Percentiles rank a stretch among this genome's conserved stretches.
These are phyloP conservation scores for Centruroides sculpturatus DNA, from an alignment of 1,140 invertebrate genomes.

Conservation along the genomic window DNA sequence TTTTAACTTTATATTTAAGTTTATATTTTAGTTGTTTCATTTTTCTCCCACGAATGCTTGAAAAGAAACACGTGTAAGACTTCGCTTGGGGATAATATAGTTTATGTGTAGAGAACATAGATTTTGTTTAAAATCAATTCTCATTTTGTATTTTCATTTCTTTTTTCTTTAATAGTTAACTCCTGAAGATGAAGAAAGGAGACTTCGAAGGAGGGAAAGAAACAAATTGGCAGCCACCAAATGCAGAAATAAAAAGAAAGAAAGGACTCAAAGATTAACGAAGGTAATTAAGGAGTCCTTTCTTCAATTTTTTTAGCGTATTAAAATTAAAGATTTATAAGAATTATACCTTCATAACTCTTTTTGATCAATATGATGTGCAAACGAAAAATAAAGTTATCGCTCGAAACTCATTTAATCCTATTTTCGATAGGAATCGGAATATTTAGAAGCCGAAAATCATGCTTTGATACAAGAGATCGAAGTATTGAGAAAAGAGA, in stretches of 20 bases:
- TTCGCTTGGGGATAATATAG: too few species aligned
- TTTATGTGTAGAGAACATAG: too few species aligned
- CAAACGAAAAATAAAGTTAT: neutral
- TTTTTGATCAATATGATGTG: neutral
- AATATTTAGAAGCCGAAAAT: slow-evolving; percentile 71
- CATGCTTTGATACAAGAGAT: slow-evolving; percentile 66
- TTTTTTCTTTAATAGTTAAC: slow-evolving; percentile 48
- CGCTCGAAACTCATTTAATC: neutral
- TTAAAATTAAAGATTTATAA: neutral
- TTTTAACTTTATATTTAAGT: too few species aligned
- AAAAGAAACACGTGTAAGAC: too few species aligned
- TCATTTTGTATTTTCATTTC: neutral
- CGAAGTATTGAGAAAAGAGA: slow-evolving; percentile 55
- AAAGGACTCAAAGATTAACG: slow-evolving; percentile 69
- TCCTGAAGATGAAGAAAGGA: slow-evolving; percentile 75
- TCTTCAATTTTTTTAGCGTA: neutral
- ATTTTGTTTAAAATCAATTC: too few species aligned
- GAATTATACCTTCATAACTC: neutral
- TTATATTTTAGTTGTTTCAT: too few species aligned
- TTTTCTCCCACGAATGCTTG: too few species aligned
- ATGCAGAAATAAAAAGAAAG: slow-evolving; percentile 83
- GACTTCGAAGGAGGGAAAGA: slow-evolving; percentile 63
- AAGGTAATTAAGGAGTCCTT: slow-evolving; percentile 28
- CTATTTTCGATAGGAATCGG: slow-evolving; percentile 49
- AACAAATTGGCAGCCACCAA: slow-evolving; percentile 94